phyloP scores from a whole-genome alignment of 1,140 invertebrate species.

The Drosophila nigromelanica region DNA sequence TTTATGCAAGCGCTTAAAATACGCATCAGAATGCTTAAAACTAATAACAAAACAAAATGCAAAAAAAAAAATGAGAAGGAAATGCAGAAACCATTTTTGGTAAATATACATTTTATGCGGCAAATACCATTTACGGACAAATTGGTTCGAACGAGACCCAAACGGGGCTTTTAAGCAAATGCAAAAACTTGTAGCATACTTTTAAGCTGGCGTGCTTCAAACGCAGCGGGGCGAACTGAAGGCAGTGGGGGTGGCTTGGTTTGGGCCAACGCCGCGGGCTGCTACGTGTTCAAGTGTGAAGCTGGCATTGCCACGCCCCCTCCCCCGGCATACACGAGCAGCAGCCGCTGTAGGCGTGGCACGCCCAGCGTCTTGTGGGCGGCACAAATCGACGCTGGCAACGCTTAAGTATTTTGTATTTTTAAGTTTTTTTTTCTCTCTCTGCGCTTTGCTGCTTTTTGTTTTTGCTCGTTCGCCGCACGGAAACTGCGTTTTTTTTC shows the following conservation, averaged over 20 bases:
- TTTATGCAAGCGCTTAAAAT: slow-evolving; percentile 69
- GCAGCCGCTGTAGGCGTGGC: slow-evolving; percentile 18
- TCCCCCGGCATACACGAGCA: slow-evolving; percentile 10
- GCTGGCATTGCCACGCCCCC: slow-evolving; percentile 65
- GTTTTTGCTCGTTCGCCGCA: slow-evolving; percentile 49
- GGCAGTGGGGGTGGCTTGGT: slow-evolving; percentile 3
- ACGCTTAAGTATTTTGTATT: slow-evolving; percentile 47
- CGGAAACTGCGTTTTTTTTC: slow-evolving; percentile 70
- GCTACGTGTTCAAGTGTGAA: slow-evolving; percentile 75
- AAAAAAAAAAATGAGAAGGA: slow-evolving; percentile 31
- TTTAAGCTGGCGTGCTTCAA: slow-evolving; percentile 68
- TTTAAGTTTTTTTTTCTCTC: slow-evolving; percentile 52
- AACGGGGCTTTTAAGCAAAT: slow-evolving; percentile 68
- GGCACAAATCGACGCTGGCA: slow-evolving; percentile 66
- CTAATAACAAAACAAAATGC: slow-evolving; percentile 5
- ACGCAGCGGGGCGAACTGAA: slow-evolving; percentile 25
- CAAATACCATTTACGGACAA: slow-evolving; percentile 45
- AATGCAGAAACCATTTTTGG: slow-evolving; percentile 9
- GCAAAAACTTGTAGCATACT: slow-evolving; percentile 72
- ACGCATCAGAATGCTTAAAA: slow-evolving; percentile 40
- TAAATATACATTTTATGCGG: slow-evolving; percentile 28
- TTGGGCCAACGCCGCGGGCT: slow-evolving; percentile 56
- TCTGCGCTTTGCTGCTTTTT: slow-evolving; percentile 35
- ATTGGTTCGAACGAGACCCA: slow-evolving; percentile 56
- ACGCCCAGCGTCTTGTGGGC: slow-evolving; percentile 40